Conservation (phyloP, 2,888 invertebrate genomes). For the Pandemis heparana region DNA sequence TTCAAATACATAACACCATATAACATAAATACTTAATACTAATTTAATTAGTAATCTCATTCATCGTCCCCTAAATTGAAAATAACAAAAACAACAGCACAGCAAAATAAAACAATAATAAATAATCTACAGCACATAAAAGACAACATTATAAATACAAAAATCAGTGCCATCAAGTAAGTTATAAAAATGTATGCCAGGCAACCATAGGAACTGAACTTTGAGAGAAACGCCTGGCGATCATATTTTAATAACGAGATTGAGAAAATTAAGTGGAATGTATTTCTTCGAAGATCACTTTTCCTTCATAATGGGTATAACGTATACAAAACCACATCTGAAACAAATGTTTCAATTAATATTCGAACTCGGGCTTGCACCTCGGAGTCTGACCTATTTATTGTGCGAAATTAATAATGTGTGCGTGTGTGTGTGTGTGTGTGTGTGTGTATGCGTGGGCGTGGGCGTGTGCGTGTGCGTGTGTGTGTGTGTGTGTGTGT, state of each 20-base stretch:
- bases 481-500: too few relatives aligned
- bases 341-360: constrained; percentile 48
- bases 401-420: too few relatives aligned
- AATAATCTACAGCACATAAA: not conserved
- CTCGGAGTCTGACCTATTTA: too few relatives aligned
- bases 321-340: constrained; percentile 64
- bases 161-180: not conserved
- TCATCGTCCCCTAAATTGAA: not conserved
- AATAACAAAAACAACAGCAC: not conserved
- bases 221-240: not conserved
- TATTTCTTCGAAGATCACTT: not conserved
- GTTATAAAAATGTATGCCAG: not conserved
- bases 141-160: not conserved
- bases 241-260: not conserved
- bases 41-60: not conserved
- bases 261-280: not conserved
- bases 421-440: too few relatives aligned
- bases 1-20: not conserved
- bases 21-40: not conserved
- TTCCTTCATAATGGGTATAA: constrained; percentile 57
- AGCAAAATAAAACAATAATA: not conserved
- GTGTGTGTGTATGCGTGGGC: too few relatives aligned
- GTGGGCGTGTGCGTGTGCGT: too few relatives aligned
- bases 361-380: too few relatives aligned
- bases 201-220: not conserved